Conservation (phyloP, 2,888 invertebrate genomes). For the Eilema griseolum region DNA sequence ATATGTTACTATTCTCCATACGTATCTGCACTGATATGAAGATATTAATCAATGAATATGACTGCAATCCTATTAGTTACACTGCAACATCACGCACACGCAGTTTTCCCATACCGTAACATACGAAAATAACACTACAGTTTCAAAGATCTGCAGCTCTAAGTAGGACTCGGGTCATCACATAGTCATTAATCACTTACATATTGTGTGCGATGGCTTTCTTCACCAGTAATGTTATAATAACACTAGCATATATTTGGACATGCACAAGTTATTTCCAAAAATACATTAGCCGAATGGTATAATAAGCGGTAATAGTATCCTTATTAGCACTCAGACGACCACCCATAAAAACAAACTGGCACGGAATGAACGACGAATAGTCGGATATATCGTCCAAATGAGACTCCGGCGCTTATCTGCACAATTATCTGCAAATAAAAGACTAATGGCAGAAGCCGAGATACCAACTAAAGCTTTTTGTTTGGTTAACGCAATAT, state of each 20-base stretch:
- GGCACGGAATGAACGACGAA: slow-evolving; percentile 9
- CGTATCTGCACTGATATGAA: background rate
- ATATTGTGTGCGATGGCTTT: background rate
- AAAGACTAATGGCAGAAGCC: slow-evolving; percentile 30
- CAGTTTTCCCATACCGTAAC: no score
- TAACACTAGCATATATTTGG: background rate
- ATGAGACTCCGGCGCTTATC: slow-evolving; percentile 23
- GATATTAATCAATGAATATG: background rate
- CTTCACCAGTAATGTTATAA: background rate
- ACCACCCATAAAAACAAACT: slow-evolving; percentile 40
- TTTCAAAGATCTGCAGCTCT: background rate
- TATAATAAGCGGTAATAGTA: slow-evolving; percentile 19
- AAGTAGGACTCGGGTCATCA: background rate
- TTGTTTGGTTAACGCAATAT: slow-evolving; percentile 32
- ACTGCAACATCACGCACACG: no score
- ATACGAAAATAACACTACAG: background rate
- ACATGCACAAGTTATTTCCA: background rate
- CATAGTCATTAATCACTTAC: background rate
- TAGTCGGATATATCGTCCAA: slow-evolving; percentile 8
- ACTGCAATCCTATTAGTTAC: no score
- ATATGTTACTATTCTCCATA: no score
- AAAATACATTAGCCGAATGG: background rate
- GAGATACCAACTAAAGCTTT: slow-evolving; percentile 10
- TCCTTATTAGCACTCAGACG: slow-evolving; percentile 34
- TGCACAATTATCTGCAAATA: slow-evolving; percentile 28